Evolutionary conservation across 2,888 invertebrate genomes (phyloP), one percentile per base, ranked within the genome.

Genomic region (Drosophila parthenogenetica): DNA sequence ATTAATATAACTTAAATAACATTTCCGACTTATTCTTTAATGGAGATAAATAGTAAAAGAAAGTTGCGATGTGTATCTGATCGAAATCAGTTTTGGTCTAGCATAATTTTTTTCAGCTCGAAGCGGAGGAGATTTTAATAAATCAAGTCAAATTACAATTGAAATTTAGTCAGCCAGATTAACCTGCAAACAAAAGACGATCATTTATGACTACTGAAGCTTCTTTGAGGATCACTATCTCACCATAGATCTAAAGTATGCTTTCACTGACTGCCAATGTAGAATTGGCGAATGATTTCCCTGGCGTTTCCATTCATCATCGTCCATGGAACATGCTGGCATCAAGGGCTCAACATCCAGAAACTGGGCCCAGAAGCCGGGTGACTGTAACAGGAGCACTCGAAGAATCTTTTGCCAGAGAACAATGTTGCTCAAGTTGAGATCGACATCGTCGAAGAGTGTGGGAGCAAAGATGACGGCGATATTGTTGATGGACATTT

Each of bases 211-310:
- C 0, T 2, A n/a, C 10, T 16, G 13, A 2, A 10, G 10, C 19
- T 42, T 10, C 1, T 2, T 32, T 14, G 1, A 10, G 1, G 17
- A 32, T 19, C 14, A 5, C 10, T 17, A 22, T 17, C 77, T 71
- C 25, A 88, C 83, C 88, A 83, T 86, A 3, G 83, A 83, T 71
- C 88, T 72, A 22, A 83, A 83, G 22, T 88, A 83, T 5, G 83
- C 86, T 22, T 83, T 83, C 0, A 83, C 70, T 0, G 78, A 59
- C 11, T 59, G 72, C 83, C 83, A 83, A 22, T 86, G 68, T 17
- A 77, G 22, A 14, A 64, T 65, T 3, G 82, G 59, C 2, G 83
- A 63, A 5, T 58, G 48, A 7, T 76, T 66, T 14, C 55, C 46
- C 0, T 64, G 72, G 1, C 64, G 69, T 10, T 73, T 80, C 68